These are phyloP conservation scores for Dasypus novemcinctus DNA, from an alignment of 2,113 vertebrate species.

Conservation along the genomic window DNA sequence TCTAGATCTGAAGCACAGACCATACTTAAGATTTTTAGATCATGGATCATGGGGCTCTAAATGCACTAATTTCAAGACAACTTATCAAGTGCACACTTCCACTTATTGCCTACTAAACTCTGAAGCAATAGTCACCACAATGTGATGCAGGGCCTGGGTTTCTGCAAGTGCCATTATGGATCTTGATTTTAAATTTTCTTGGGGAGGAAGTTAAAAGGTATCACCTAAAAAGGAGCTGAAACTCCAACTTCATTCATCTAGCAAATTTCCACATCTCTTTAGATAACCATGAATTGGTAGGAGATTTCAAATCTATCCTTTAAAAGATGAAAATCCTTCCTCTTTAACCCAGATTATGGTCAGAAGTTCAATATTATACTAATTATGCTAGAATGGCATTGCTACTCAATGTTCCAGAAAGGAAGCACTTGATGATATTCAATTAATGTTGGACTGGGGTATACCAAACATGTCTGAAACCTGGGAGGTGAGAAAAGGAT, in stretches of 20 bases:
- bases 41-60: not conserved
- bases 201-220: not conserved
- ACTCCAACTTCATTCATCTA: not conserved
- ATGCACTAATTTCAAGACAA: not conserved
- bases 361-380: not conserved
- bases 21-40: not conserved
- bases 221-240: not conserved
- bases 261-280: not conserved
- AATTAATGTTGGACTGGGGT: not conserved
- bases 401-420: not conserved
- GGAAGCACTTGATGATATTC: not conserved
- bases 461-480: not conserved
- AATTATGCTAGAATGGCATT: not conserved
- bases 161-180: not conserved
- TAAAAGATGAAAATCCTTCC: not conserved
- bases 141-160: not conserved
- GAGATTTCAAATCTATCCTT: not conserved
- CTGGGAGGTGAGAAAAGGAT: not conserved
- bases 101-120: not conserved
- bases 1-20: not conserved
- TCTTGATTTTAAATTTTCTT: constrained; percentile 4
- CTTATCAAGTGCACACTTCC: not conserved
- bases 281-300: not conserved
- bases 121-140: not conserved
- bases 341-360: not conserved